Evolutionary conservation across 2,113 vertebrate species (phyloP).

Genomic region (Meriones unguiculatus): DNA sequence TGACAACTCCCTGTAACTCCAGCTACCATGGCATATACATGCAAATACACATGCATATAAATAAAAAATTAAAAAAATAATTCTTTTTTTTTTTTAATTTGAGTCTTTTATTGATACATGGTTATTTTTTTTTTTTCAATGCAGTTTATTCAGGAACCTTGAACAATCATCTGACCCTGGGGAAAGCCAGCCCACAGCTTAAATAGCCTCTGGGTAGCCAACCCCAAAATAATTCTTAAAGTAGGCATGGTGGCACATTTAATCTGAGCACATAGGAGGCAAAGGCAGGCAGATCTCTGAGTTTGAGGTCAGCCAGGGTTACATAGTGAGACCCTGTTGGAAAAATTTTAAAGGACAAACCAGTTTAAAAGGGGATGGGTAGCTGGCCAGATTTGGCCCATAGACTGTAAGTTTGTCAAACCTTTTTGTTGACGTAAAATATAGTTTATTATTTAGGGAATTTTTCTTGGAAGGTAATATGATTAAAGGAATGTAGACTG

Average conservation of each 20-base stretch:
- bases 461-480: constrained; percentile 4
- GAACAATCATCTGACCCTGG: too few species aligned
- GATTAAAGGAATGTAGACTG: background rate
- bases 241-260: background rate
- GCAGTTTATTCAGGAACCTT: too few species aligned
- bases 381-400: background rate
- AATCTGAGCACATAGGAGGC: background rate
- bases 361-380: too few species aligned
- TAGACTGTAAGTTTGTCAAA: background rate
- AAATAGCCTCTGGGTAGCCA: too few species aligned
- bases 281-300: background rate
- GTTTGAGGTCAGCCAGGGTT: background rate
- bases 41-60: background rate
- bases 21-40: background rate
- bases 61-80: background rate
- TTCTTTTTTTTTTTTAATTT: too few species aligned
- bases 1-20: background rate
- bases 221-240: background rate
- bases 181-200: too few species aligned
- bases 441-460: constrained; percentile 3
- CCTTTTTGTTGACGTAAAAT: background rate
- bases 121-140: too few species aligned
- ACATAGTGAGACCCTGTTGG: too few species aligned
- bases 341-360: too few species aligned
- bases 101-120: too few species aligned